A percentile compares a stretch with the other conserved stretches of the same genome.
Conservation (phyloP, 2,797 vertebrate genomes). For the Anas georgica region DNA sequence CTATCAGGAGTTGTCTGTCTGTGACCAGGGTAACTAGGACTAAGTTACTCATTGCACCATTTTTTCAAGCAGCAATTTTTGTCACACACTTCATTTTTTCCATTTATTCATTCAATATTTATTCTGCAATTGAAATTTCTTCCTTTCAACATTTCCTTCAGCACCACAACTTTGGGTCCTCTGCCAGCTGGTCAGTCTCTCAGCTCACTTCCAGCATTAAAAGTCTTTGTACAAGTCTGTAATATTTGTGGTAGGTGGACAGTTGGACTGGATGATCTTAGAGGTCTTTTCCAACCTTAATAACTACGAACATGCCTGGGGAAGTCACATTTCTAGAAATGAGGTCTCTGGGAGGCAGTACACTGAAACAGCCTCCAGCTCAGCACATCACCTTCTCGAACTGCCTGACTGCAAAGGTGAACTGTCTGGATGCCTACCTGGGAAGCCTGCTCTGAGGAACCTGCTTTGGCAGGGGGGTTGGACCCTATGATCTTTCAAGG, state of each 20-base stretch:
- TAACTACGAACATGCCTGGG: no score
- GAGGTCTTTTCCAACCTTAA: no score
- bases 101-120: neutral
- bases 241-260: no score
- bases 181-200: neutral
- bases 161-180: neutral
- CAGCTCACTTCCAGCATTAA: neutral
- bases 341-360: neutral
- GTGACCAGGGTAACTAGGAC: neutral
- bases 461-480: no score
- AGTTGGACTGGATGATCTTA: no score
- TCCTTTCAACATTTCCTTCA: neutral
- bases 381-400: neutral
- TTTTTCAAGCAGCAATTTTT: neutral
- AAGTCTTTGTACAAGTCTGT: neutral
- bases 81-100: neutral
- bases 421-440: no score
- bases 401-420: no score
- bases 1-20: neutral
- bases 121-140: neutral
- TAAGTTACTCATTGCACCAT: neutral
- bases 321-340: neutral
- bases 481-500: no score
- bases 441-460: no score
- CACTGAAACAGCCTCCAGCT: neutral